These are phyloP conservation scores for Unio delphinus DNA, from an alignment of 2,888 invertebrate genomes.

Conservation along the genomic window DNA sequence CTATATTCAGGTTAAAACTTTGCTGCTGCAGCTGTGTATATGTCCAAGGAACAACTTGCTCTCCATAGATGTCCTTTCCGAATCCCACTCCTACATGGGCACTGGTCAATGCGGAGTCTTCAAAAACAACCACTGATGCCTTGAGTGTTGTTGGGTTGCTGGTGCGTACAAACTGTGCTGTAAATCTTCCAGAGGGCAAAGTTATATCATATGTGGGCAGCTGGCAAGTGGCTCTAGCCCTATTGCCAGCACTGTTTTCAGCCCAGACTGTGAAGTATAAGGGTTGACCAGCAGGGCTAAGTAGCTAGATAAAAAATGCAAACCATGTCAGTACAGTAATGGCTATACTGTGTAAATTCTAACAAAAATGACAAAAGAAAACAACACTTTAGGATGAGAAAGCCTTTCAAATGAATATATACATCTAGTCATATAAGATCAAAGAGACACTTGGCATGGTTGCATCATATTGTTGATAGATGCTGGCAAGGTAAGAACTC, in stretches of 20 bases:
- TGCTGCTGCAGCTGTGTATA: neutral
- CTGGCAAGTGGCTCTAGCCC: conserved; percentile 33
- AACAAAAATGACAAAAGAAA: too few species aligned
- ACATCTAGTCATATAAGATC: too few species aligned
- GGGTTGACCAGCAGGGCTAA: conserved; percentile 25
- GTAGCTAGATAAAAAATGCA: neutral
- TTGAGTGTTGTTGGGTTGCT: conserved; percentile 37
- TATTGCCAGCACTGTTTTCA: conserved; percentile 38
- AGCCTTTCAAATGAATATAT: too few species aligned
- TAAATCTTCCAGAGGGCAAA: conserved; percentile 39
- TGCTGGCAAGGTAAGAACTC: too few species aligned
- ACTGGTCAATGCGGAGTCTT: conserved; percentile 28
- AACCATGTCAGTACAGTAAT: too few species aligned
- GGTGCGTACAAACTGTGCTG: conserved; percentile 33
- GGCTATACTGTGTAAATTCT: too few species aligned
- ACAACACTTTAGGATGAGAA: too few species aligned
- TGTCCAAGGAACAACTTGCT: conserved; percentile 20
- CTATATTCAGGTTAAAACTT: too few species aligned
- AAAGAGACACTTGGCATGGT: too few species aligned
- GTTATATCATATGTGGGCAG: conserved; percentile 44
- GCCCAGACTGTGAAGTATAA: conserved; percentile 46
- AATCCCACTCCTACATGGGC: conserved; percentile 17
- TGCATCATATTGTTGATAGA: too few species aligned
- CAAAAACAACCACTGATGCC: conserved; percentile 36
- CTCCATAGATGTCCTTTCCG: conserved; percentile 25